Evolutionary conservation across 2,888 invertebrate genomes (phyloP), one percentile per base, ranked within the genome.

Genomic region (Mesochorus sp.): DNA sequence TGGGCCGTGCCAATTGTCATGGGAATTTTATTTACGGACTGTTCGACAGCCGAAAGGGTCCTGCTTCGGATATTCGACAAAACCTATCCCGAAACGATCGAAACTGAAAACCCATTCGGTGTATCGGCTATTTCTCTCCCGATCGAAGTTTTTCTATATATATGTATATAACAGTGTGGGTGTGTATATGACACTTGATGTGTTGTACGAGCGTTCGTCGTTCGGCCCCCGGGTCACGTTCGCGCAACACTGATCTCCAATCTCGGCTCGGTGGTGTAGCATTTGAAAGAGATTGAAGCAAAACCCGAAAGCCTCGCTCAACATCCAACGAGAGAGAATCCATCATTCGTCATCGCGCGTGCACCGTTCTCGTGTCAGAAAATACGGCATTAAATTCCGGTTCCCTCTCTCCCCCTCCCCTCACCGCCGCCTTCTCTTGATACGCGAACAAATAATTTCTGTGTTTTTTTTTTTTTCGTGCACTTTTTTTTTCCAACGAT

Each of bases 11-110:
- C 77, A 77, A 83, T 81, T 77, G 82, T 80, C 74, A 68, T 67
- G 66, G 44, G 78, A 53, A 80, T 79, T 83, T 82, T 82, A 81
- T 81, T 82, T 82, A 80, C 70, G 79, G 80, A 79, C 71, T 68
- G 44, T 70, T 44, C 75, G 70, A 61, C 68, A 19, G 49, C 42
- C 12, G 10, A 14, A 47, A 12, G 37, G 57, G 62, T 64, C 66
- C 61, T 61, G 55, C 39, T 62, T 47, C 67, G 71, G 24, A 53
- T 61, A 62, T 72, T 49, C 42, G 17, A 39, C 28, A 34, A 2
- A 42, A 39, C n/a, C n/a, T 19, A 44, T 21, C 57, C 66, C 39
- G 31, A 51, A 72, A 49, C 67, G 34, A 66, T 72, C 59, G 51
- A 21, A 53, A 21, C 39, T 42, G 39, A 49, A 55, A 61, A 53